Base-by-base conservation (phyloP, 2,888 invertebrate species). In the Drosophila hamatofila region DNA sequence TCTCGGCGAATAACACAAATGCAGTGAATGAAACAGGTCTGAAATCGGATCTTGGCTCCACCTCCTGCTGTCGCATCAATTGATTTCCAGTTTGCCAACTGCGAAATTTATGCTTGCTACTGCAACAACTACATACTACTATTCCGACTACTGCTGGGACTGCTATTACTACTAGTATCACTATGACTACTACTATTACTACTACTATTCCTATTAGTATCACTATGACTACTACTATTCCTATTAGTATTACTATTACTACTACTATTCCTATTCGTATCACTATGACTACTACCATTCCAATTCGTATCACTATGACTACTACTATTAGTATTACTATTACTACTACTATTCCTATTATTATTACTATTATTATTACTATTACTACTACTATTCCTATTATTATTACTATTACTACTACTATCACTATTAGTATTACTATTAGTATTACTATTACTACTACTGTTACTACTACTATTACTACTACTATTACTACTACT, bases 1-100 rank as follows among this genome's bases (percentile, higher is more conserved):
- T 77, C 72, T 72, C 63, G 72, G 42, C 55, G 62, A 54, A 62
- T 69, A 55, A 7, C 75, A 75, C 35, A 48, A 61, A 52, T 62
- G 55, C 78, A 62, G 52, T 57, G 72, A 77, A 51, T 72, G 59
- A 71, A 74, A 74, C 74, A 77, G 74, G 74, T 74, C 78, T 77
- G 73, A 55, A 62, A 71, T 71, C 62, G 41, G 37, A 71, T 70
- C 60, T 57, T 44, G 59, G 0, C 54, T 41, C 57, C 68, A 41
- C 62, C 61, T 58, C 41, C 57, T 62, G 69, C 57, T 62, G 69
- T 68, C 55, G 41, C 71, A 76, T 51, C 51, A 64, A 72, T 72
- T 72, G 73, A 65, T 72, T 65, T 73, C 74, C 66, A 73, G 73
- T 72, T 72, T 62, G 39, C 51, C 48, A 67, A 56, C 67, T 33